Evolutionary conservation across 1,140 invertebrate genomes (phyloP), one percentile per base, ranked within the genome.

Genomic region (Panagrolaimus sp.): DNA sequence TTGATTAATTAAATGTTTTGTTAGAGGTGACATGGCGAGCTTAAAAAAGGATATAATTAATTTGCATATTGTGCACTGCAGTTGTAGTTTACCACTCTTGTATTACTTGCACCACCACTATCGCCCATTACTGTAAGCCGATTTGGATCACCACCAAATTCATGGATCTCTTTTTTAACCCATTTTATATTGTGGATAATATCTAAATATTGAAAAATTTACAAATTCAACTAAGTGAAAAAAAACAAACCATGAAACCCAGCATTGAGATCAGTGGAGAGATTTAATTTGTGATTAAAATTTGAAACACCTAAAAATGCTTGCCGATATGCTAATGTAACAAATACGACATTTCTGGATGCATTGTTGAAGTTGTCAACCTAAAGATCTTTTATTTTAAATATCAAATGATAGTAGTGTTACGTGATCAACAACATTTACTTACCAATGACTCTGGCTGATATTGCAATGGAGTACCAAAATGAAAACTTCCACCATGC

Each of bases 261-360:
- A 20, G 51, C 51, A 57, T 57, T 57, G 51, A 57, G 51, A 16
- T 57, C 51, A 57, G 27, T 57, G 20, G 51, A 27, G 9, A 63
- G 27, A 43, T 63, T 43, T 42, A 63, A 43, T 27, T 63, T 63
- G n/a, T 63, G 27, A 63, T 63, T 63, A 11, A 63, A 43, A 31
- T 63, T 63, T 5, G 27, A 13, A n/a, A 63, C 27, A 38, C 27
- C 62, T 38, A 63, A 63, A 11, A 43, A 63, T 11, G 27, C 62
- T 31, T 63, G 27, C 14, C 62, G 62, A 42, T 42, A 63, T 1
- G 31, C 16, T 16, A 63, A 42, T n/a, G 31, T n/a, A 0, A 63
- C 62, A 27, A 63, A 63, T 1, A 63, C 38, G 1, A 63, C 62
- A 31, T 63, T 63, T 27, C 62, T 31, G 8, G 27, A 43, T 0